A percentile compares a stretch with the other conserved stretches of the same genome.
Conservation (phyloP, 2,888 invertebrate species). For the Doris montereyensis region DNA sequence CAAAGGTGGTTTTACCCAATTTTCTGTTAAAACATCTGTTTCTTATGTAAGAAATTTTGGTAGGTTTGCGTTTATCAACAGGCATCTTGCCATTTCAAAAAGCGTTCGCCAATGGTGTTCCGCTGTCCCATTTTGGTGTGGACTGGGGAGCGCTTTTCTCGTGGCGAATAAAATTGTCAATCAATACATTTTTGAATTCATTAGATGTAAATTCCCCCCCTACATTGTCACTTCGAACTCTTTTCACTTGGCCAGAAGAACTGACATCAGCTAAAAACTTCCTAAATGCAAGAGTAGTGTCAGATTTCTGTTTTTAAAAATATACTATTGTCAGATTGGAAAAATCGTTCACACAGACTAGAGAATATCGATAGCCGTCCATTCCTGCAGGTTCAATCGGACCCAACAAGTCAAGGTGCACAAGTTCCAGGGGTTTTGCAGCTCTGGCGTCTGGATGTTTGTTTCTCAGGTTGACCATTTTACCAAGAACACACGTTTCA, state of each 20-base stretch:
- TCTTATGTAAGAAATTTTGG: conserved; percentile 2
- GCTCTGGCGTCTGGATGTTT: conserved; percentile 36
- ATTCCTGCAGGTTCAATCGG: conserved; percentile 39
- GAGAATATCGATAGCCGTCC: not conserved
- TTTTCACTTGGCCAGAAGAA: not conserved
- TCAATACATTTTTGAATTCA: not conserved
- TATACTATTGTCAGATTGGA: conserved; percentile 27
- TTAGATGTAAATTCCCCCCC: conserved; percentile 15
- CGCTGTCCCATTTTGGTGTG: conserved; percentile 42
- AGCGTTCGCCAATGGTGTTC: conserved; percentile 35
- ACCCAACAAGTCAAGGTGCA: conserved; percentile 43
- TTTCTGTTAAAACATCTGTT: conserved; percentile 17
- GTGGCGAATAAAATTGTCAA: conserved; percentile 13
- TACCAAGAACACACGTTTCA: conserved; percentile 36
- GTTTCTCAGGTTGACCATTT: conserved; percentile 42
- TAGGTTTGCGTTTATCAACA: conserved; percentile 6
- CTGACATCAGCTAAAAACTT: not conserved
- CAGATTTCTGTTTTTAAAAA: not conserved
- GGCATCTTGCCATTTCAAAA: conserved; percentile 30
- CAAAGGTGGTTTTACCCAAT: not conserved
- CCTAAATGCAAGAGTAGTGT: not conserved
- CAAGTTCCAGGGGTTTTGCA: not conserved
- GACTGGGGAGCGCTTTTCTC: conserved; percentile 34
- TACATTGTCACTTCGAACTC: not conserved
- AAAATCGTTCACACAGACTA: conserved; percentile 40